phyloP scores from a whole-genome alignment of 1,140 invertebrate genomes.

The Meloidogyne hapla region DNA sequence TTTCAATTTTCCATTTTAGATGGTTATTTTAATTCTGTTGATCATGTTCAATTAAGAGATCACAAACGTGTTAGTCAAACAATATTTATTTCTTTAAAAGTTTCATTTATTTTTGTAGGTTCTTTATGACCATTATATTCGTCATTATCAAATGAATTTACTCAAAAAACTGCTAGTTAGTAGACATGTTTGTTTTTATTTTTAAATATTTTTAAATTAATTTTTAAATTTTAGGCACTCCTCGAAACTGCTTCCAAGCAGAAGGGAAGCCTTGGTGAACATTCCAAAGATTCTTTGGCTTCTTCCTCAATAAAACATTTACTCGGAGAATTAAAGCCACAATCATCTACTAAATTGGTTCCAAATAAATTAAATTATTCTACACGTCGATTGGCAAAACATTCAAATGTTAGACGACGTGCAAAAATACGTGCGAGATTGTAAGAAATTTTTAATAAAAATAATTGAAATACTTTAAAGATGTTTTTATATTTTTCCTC shows the following conservation, averaged over 20 bases:
- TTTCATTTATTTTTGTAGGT: constrained; percentile 20
- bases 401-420: constrained; percentile 25
- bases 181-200: constrained; percentile 29
- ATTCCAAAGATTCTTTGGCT: not conserved
- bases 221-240: not conserved
- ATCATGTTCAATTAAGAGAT: constrained; percentile 39
- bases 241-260: not conserved
- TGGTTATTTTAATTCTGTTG: constrained; percentile 36
- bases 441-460: not conserved
- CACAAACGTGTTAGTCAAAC: constrained; percentile 18
- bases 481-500: too few relatives aligned
- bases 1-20: constrained; percentile 19
- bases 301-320: not conserved
- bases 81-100: not conserved
- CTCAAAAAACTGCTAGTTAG: constrained; percentile 36
- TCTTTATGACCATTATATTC: constrained; percentile 45
- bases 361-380: not conserved
- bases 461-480: constrained; percentile 1
- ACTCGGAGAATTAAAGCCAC: not conserved
- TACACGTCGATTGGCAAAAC: constrained; percentile 18
- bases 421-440: constrained; percentile 31
- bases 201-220: constrained; percentile 5
- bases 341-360: not conserved
- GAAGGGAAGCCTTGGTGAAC: not conserved
- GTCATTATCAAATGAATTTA: constrained; percentile 42